Evolutionary conservation across 2,113 vertebrate genomes (phyloP).

Genomic region (Prionailurus bengalensis): DNA sequence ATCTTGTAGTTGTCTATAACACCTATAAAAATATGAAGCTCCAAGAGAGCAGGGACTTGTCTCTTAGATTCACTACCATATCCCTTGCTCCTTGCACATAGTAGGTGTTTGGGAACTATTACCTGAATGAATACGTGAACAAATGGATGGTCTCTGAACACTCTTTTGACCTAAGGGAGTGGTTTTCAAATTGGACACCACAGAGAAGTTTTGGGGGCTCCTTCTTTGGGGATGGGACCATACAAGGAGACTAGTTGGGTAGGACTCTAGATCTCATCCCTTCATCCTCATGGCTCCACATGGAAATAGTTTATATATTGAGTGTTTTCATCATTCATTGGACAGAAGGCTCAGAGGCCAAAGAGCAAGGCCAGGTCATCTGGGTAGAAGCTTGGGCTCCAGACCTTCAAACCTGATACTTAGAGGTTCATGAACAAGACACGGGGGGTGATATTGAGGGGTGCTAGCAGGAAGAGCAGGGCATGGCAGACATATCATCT

Average conservation of each 20-base stretch:
- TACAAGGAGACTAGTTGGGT: background rate
- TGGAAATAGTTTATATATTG: background rate
- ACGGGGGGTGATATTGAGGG: background rate
- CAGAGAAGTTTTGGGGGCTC: background rate
- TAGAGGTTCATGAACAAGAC: background rate
- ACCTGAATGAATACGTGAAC: background rate
- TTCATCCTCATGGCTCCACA: background rate
- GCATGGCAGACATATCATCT: rapidly evolving
- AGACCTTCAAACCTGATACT: background rate
- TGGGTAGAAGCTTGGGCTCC: background rate
- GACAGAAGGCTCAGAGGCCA: background rate
- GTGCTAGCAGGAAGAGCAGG: background rate
- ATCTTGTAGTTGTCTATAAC: background rate
- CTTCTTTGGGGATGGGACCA: background rate
- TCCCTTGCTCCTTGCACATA: background rate
- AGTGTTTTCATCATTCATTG: background rate
- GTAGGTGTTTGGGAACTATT: background rate
- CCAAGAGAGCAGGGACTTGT: background rate
- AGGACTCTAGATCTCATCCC: background rate
- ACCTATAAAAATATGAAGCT: background rate
- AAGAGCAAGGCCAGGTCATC: background rate
- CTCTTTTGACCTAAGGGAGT: background rate
- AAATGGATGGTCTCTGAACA: background rate
- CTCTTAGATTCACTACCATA: background rate
- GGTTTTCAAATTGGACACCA: background rate